Base-by-base conservation (phyloP, 2,113 vertebrate species). In the Alosa alosa region DNA sequence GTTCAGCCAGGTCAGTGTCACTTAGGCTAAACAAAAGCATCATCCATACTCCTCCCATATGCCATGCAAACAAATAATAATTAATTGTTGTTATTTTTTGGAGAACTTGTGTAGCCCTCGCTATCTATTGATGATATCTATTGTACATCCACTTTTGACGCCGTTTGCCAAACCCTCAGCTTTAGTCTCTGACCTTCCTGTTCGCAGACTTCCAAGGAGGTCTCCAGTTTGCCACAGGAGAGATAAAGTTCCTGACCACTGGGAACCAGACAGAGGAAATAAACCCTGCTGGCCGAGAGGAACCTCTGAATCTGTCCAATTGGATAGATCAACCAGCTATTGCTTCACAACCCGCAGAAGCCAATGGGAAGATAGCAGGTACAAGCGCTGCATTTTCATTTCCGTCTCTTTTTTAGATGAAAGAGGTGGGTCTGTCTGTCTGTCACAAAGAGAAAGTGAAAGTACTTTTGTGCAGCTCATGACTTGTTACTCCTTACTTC, bases 331-430 rank as follows among this genome's bases (percentile, higher is more conserved):
- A 81, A 11, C 52, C 90, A 17, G 81, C 81, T 83, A 91, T 83
- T 60, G 49, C 57, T 22, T n/a, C 85, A 18, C 84, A 52, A 0
- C 46, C 88, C 25, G 81, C 87, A n/a, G 91, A 89, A 86, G 94
- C 91, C 4, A 92, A 90, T 0, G 95, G 95, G n/a, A 94, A 92
- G 81, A 93, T 96, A n/a, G 89, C 94, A 93, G 95, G 95, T 95
- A 89, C 22, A 11, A 9, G 22, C 25, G 9, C 25, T 31, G 25
- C 25, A 75, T 75, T 75, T 75, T 75, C 68, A 75, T 75, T 81
- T 44, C 72, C 68, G 22, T 68, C 57, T 31, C 2, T 36, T 15
- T 31, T 72, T 8, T 36, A 11, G 25, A 36, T 15, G 0, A 55
- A 55, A 49, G 47, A 49, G 47, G 11, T 22, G 0, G 60, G 22